Conservation (phyloP, 2,113 vertebrate genomes). For the Centropristis striata region DNA sequence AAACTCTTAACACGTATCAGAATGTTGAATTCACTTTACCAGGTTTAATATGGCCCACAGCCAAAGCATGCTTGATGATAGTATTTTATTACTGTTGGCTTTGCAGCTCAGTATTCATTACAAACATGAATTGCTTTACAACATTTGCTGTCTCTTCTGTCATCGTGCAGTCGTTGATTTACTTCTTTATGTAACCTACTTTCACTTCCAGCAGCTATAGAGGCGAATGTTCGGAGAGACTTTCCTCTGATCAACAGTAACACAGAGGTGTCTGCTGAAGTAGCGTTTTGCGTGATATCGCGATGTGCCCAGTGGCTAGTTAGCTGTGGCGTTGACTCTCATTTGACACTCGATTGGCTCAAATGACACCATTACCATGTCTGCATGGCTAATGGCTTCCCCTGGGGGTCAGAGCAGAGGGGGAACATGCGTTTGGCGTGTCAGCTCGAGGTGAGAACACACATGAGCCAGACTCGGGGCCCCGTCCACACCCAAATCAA, state of each 20-base stretch:
- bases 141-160: slow-evolving; percentile 67
- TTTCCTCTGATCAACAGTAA: slow-evolving; percentile 39
- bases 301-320: slow-evolving; percentile 76
- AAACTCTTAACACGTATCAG: slow-evolving; percentile 7
- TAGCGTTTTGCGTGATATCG: slow-evolving; percentile 34
- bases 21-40: slow-evolving; percentile 29
- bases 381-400: slow-evolving; percentile 85
- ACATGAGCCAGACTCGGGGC: slow-evolving; percentile 83
- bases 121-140: slow-evolving; percentile 73
- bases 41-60: slow-evolving; percentile 26
- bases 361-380: slow-evolving; percentile 87
- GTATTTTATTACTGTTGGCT: slow-evolving; percentile 53
- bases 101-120: slow-evolving; percentile 54
- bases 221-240: slow-evolving; percentile 47
- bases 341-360: slow-evolving; percentile 83
- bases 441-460: slow-evolving; percentile 87
- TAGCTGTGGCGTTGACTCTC: slow-evolving; percentile 74
- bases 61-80: slow-evolving; percentile 30
- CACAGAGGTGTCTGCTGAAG: slow-evolving; percentile 53
- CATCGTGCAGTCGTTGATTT: slow-evolving; percentile 64
- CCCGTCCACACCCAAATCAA: slow-evolving; percentile 82
- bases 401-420: slow-evolving; percentile 59
- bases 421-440: slow-evolving; percentile 81
- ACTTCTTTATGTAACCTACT: slow-evolving; percentile 29
- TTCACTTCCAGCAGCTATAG: slow-evolving; percentile 19